Evolutionary conservation across 2,888 invertebrate genomes (phyloP).

Genomic region (Notodonta dromedarius): DNA sequence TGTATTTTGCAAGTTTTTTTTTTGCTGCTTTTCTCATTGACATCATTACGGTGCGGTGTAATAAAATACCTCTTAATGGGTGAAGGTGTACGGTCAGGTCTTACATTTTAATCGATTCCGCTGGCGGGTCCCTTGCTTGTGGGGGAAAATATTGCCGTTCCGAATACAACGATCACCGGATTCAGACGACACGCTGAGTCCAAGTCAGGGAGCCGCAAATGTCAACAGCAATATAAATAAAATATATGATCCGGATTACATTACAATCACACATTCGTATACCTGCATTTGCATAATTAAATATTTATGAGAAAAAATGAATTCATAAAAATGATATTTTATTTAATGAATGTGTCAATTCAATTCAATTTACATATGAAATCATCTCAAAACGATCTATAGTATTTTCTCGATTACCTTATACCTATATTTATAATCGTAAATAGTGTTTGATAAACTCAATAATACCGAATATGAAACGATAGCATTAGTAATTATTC

Average conservation of each 20-base stretch:
- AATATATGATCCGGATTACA: conserved; percentile 18
- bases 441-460: too few relatives aligned
- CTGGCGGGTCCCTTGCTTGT: conserved; percentile 13
- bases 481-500: conserved; percentile 37
- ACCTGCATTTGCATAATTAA: background rate
- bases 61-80: conserved; percentile 9
- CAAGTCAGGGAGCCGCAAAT: conserved; percentile 39
- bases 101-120: conserved; percentile 12
- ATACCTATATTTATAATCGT: too few relatives aligned
- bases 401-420: too few relatives aligned
- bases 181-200: conserved; percentile 33
- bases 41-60: conserved; percentile 6
- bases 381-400: too few relatives aligned
- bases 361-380: background rate
- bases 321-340: background rate
- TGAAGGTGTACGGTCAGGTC: conserved; percentile 2
- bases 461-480: background rate
- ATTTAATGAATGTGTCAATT: conserved; percentile 2
- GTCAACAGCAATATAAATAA: conserved; percentile 37
- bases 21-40: too few relatives aligned
- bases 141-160: conserved; percentile 30
- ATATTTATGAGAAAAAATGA: background rate
- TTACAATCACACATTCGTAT: conserved; percentile 8
- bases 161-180: conserved; percentile 29
- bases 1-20: too few relatives aligned